Conservation (phyloP, 2,113 vertebrate species). For the Colistium nudipinnis region DNA sequence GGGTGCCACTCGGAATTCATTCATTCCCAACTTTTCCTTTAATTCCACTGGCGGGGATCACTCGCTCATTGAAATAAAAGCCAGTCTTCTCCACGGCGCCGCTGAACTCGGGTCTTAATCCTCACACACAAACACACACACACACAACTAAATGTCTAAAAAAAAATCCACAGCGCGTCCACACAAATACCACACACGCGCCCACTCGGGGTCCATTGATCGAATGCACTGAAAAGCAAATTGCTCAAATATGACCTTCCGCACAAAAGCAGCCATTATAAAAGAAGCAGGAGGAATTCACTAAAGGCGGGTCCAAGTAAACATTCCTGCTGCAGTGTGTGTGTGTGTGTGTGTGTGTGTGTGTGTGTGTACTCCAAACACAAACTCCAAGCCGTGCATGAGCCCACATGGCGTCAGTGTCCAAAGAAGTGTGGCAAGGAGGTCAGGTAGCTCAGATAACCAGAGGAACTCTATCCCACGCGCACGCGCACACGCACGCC, state of each 20-base stretch:
- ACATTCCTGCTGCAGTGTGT: slow-evolving; percentile 60
- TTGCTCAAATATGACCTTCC: slow-evolving; percentile 64
- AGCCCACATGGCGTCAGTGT: slow-evolving; percentile 49
- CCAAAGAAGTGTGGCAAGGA: slow-evolving; percentile 39
- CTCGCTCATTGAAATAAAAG: slow-evolving; percentile 25
- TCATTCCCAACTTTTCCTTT: slow-evolving; percentile 43
- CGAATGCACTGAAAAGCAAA: slow-evolving; percentile 51
- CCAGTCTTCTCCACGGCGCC: too few relatives aligned
- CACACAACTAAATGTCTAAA: too few relatives aligned
- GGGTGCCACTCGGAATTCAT: slow-evolving; percentile 57
- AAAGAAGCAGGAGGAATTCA: slow-evolving; percentile 63
- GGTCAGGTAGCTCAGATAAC: slow-evolving; percentile 59
- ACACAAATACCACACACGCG: slow-evolving; percentile 29
- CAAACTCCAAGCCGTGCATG: slow-evolving; percentile 37
- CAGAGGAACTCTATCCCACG: slow-evolving; percentile 17
- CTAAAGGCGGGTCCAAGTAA: slow-evolving; percentile 55
- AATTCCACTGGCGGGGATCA: slow-evolving; percentile 19
- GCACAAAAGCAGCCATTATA: slow-evolving; percentile 63
- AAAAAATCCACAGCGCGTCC: too few relatives aligned
- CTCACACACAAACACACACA: not conserved
- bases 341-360: slow-evolving; percentile 29
- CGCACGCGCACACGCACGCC: not conserved
- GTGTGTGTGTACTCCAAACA: slow-evolving; percentile 56
- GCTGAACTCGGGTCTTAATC: not conserved
- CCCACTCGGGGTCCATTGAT: slow-evolving; percentile 30